phyloP scores from a whole-genome alignment of 2,113 vertebrate genomes.

The Collichthys lucidus region DNA sequence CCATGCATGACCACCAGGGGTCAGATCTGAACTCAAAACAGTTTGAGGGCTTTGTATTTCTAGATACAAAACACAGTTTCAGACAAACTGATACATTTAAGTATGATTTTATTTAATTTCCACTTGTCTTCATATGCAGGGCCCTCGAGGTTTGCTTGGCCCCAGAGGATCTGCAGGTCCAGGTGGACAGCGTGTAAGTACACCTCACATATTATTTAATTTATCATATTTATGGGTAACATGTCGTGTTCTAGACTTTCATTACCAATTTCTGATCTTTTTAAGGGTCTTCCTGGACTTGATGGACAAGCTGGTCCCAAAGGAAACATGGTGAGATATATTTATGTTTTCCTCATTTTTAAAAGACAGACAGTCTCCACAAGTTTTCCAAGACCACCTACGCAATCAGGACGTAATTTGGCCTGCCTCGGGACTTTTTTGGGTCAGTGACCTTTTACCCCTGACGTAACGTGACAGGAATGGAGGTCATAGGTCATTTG shows the following conservation, averaged over 20 bases:
- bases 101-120: background rate
- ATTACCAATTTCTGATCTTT: conserved; percentile 30
- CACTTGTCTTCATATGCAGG: conserved; percentile 79
- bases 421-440: conserved; percentile 14
- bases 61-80: background rate
- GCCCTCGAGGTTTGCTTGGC: conserved; percentile 93
- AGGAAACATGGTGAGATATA: conserved; percentile 94
- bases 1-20: conserved; percentile 50
- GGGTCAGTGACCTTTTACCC: conserved; percentile 37
- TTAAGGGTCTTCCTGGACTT: conserved; percentile 93
- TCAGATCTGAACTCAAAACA: conserved; percentile 30
- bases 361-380: background rate
- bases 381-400: conserved; percentile 22
- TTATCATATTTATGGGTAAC: background rate
- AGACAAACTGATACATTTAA: background rate
- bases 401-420: conserved; percentile 15
- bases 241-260: conserved; percentile 6
- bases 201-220: background rate
- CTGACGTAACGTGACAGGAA: conserved; percentile 11
- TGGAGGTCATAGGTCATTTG: conserved; percentile 22
- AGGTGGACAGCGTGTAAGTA: conserved; percentile 93
- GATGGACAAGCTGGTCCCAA: conserved; percentile 95
- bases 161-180: conserved; percentile 92
- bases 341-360: conserved; percentile 19
- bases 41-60: conserved; percentile 2